Base-by-base conservation (phyloP, 2,113 vertebrate genomes). In the Burhinus bistriatus region DNA sequence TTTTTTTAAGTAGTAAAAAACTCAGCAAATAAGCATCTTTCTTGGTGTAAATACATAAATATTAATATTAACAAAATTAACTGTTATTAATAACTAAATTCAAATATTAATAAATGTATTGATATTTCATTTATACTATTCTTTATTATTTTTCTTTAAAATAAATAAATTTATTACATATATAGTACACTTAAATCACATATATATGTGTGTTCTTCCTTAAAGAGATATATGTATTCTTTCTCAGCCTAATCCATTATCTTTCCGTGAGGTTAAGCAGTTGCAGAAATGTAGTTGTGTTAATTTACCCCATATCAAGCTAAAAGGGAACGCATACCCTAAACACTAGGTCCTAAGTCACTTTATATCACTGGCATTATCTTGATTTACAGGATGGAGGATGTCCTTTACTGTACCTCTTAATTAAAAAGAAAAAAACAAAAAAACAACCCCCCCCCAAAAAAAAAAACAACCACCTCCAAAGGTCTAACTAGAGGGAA, bases 11-110 rank as follows among this genome's bases (percentile, higher is more conserved):
- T 32, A 3, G 6, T 12, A 42, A 78, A 59, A 62, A 12, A 1
- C 0, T 0, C 9, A 64, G 3, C 6, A 75, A 76, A 71, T 38
- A 62, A 62, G 5, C 18, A 62, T 22, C 1, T 40, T 29, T 68
- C 11, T n/a, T 79, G 1, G 45, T n/a, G 3, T n/a, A 82, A 59
- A 52, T 52, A 15, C 2, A 40, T 58, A 42, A 68, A 18, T 58
- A 30, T 32, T 0, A 57, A 21, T 71, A n/a, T 64, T 49, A 54
- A 58, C n/a, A 58, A 64, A 25, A 4, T 3, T 27, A 27, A 54
- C 9, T 40, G n/a, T 11, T 13, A 42, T 30, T 40, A 20, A 52
- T 30, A 68, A 15, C 1, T 10, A 20, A 27, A 21, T 7, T 20
- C 0, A 29, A 49, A 44, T 21, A 38, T 38, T 36, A 32, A 1